Conservation (phyloP, 2,797 vertebrate species). For the Gallirallus australis region DNA sequence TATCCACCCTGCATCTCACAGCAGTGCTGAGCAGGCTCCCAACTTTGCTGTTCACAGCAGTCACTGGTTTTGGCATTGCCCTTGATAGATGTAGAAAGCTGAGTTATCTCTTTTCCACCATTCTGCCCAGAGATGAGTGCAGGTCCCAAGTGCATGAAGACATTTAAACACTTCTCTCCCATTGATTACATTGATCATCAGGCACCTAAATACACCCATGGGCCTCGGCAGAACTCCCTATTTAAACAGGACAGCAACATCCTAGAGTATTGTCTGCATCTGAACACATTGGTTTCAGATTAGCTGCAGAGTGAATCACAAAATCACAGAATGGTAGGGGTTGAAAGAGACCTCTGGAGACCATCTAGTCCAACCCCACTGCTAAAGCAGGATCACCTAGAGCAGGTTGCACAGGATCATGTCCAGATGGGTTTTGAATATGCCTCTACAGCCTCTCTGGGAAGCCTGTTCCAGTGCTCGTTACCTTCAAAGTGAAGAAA, state of each 20-base stretch:
- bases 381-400: no score
- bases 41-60: not conserved
- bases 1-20: not conserved
- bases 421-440: no score
- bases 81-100: not conserved
- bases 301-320: not conserved
- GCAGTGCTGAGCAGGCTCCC: not conserved
- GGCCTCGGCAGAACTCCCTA: not conserved
- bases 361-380: no score
- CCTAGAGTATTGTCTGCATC: not conserved
- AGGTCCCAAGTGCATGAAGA: not conserved
- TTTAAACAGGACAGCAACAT: not conserved
- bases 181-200: not conserved
- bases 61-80: not conserved
- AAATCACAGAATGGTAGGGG: no score
- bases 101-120: not conserved
- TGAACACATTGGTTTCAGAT: not conserved
- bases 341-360: no score
- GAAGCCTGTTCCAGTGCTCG: no score
- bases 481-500: no score
- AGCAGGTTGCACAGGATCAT: no score
- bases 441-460: no score
- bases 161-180: not conserved
- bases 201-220: not conserved
- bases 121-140: not conserved